Percentiles rank a stretch among this genome's conserved stretches.
phyloP scores from a whole-genome alignment of 2,797 vertebrate species.

The Squalus acanthias region DNA sequence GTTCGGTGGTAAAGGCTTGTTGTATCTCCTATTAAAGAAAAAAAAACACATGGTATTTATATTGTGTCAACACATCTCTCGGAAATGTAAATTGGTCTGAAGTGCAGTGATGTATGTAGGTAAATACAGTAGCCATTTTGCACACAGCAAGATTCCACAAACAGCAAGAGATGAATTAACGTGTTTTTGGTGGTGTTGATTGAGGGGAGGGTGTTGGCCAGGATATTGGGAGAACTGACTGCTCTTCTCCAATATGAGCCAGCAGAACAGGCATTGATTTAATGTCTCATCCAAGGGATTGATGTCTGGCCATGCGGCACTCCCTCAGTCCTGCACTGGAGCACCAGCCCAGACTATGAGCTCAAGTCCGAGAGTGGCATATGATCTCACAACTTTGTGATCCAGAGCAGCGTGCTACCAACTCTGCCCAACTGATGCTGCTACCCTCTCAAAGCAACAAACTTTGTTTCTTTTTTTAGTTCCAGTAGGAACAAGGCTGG shows the following conservation, averaged over 20 bases:
- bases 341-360: too few species aligned
- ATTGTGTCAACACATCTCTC: not conserved
- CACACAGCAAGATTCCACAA: not conserved
- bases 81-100: not conserved
- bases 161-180: not conserved
- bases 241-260: not conserved
- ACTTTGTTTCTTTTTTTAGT: not conserved
- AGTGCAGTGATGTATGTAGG: not conserved
- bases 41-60: not conserved
- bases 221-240: not conserved
- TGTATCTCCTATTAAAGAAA: not conserved
- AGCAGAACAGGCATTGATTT: not conserved
- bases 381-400: not conserved
- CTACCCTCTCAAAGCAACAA: not conserved
- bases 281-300: not conserved
- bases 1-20: not conserved
- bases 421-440: not conserved
- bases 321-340: not conserved
- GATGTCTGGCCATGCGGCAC: not conserved
- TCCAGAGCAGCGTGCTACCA: not conserved
- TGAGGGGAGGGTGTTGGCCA: not conserved
- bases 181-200: not conserved
- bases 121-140: not conserved
- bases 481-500: not conserved
- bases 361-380: not conserved